Evolutionary conservation across 1,140 invertebrate genomes (phyloP).

Genomic region (Capitella teleta): DNA sequence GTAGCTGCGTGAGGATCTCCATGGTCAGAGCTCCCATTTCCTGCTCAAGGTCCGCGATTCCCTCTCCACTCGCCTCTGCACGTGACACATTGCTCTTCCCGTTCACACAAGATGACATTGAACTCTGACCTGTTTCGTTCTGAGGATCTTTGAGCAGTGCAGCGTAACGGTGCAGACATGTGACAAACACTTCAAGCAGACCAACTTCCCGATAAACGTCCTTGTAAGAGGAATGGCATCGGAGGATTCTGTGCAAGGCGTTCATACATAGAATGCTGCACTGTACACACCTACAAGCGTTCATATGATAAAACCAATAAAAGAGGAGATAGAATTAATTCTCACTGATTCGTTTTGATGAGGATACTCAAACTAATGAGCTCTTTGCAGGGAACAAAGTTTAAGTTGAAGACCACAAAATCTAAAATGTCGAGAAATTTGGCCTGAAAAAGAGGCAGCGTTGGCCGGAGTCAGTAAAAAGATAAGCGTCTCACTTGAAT

Average conservation of each 20-base stretch:
- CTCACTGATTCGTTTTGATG: slow-evolving; percentile 60
- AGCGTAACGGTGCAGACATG: slow-evolving; percentile 78
- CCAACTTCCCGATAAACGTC: slow-evolving; percentile 97
- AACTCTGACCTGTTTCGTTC: slow-evolving; percentile 1
- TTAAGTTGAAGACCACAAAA: slow-evolving; percentile 91
- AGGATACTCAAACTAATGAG: slow-evolving; percentile 88
- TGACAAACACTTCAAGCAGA: slow-evolving; percentile 89
- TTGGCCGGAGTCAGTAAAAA: not conserved
- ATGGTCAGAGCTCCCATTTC: slow-evolving; percentile 71
- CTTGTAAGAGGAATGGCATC: slow-evolving; percentile 80
- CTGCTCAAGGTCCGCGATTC: slow-evolving; percentile 40
- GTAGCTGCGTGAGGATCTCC: slow-evolving; percentile 70
- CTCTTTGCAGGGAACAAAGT: slow-evolving; percentile 98
- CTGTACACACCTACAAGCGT: slow-evolving; percentile 31
- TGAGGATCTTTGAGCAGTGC: slow-evolving; percentile 54
- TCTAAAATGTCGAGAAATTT: slow-evolving; percentile 93
- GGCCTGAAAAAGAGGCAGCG: slow-evolving; percentile 46
- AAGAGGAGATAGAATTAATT: too few relatives aligned
- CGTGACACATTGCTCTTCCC: not conserved
- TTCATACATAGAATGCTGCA: slow-evolving; percentile 82
- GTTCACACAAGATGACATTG: too few relatives aligned
- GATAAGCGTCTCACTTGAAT: slow-evolving; percentile 57
- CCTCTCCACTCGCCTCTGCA: not conserved
- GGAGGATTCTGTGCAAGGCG: slow-evolving; percentile 74
- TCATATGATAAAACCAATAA: too few relatives aligned